Conservation (phyloP, 2,113 vertebrate species). For the Hypocryptadius cinnamomeus region DNA sequence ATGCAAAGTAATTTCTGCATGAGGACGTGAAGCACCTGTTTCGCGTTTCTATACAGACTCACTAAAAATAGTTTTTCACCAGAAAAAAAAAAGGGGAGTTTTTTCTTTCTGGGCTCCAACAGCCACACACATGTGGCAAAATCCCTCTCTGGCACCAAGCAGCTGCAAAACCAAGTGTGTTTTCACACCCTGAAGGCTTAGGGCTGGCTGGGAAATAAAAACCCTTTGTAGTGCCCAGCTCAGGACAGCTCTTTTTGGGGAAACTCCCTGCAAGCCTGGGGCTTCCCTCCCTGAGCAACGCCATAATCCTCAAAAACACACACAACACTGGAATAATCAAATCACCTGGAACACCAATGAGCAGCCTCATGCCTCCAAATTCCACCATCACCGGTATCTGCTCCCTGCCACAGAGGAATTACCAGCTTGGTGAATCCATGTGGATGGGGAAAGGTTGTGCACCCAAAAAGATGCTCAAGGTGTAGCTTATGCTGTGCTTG, state of each 20-base stretch:
- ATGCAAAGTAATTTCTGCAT: not conserved
- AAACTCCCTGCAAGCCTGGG: not conserved
- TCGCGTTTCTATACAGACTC: rapidly evolving
- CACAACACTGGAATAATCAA: not conserved
- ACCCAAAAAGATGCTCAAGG: not conserved
- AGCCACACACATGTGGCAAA: rapidly evolving
- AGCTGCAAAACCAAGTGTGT: not conserved
- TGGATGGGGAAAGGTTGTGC: not conserved
- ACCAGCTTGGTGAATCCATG: not conserved
- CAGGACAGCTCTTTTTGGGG: not conserved
- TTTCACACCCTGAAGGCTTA: not conserved
- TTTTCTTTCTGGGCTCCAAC: not conserved
- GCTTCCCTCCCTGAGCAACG: not conserved
- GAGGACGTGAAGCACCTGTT: not conserved
- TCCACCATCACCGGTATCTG: rapidly evolving
- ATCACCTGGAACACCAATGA: rapidly evolving
- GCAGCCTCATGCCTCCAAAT: not conserved
- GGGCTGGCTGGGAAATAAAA: not conserved
- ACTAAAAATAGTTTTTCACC: not conserved
- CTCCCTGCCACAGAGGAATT: not conserved
- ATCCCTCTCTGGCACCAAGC: not conserved
- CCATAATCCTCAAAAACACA: rapidly evolving
- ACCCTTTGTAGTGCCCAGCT: not conserved
- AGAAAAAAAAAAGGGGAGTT: not conserved
- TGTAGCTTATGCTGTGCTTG: rapidly evolving